Evolutionary conservation across 1,140 invertebrate species (phyloP).

Genomic region (Apis cerana): DNA sequence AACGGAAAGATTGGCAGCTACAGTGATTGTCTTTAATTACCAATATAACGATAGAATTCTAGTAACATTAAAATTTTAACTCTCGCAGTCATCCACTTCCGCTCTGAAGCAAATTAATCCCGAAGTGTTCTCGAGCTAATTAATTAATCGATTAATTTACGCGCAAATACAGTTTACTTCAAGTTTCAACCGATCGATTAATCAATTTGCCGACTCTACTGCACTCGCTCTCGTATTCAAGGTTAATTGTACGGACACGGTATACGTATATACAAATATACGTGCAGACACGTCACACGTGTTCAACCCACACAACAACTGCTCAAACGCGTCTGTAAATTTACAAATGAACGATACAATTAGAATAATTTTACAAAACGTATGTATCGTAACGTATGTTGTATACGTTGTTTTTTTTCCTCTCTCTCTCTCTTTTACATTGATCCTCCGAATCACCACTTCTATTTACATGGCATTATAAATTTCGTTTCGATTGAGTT

Average conservation of each 20-base stretch:
- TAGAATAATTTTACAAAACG: too few species aligned
- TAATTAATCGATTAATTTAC: conserved; percentile 44
- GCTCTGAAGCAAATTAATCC: background rate
- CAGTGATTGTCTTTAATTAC: background rate
- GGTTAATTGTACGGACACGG: conserved; percentile 21
- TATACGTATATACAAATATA: too few species aligned
- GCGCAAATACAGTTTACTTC: background rate
- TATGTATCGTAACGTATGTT: too few species aligned
- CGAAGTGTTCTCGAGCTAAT: conserved; percentile 1
- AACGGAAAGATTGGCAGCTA: background rate
- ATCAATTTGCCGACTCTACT: conserved; percentile 3
- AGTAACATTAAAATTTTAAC: background rate
- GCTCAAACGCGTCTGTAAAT: too few species aligned
- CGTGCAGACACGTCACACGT: too few species aligned
- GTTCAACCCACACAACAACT: too few species aligned
- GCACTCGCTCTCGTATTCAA: background rate
- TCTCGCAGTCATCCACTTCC: conserved; percentile 1
- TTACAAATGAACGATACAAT: too few species aligned
- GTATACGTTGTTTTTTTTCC: too few species aligned
- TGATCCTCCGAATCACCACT: too few species aligned
- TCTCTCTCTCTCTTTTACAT: too few species aligned
- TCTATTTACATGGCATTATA: too few species aligned
- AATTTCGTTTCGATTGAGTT: too few species aligned
- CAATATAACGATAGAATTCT: background rate
- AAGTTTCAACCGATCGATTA: conserved; percentile 30